These are phyloP conservation scores for Bugulina stolonifera DNA, from an alignment of 2,888 invertebrate genomes.

Conservation along the genomic window DNA sequence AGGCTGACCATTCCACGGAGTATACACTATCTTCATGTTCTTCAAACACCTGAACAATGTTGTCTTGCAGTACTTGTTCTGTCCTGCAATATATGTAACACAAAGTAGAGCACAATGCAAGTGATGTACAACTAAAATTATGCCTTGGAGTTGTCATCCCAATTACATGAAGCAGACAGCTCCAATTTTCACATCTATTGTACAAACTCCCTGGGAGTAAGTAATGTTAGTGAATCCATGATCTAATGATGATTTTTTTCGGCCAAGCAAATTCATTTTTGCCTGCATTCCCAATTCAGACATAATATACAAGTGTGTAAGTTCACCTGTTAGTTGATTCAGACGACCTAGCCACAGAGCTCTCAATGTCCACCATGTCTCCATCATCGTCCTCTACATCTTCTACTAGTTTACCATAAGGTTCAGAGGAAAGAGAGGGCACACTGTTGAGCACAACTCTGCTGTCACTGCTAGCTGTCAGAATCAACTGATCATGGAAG, in stretches of 20 bases:
- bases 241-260: no score
- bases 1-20: slow-evolving; percentile 91
- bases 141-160: no score
- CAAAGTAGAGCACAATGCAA: no score
- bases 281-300: no score
- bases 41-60: slow-evolving; percentile 83
- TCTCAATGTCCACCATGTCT: slow-evolving; percentile 34
- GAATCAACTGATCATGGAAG: slow-evolving; percentile 88
- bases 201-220: no score
- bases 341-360: background rate
- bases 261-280: no score
- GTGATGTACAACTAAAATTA: no score
- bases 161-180: no score
- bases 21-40: slow-evolving; percentile 98
- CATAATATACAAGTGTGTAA: background rate
- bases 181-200: no score
- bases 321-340: background rate
- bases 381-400: slow-evolving; percentile 46
- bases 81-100: background rate
- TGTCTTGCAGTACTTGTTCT: slow-evolving; percentile 23
- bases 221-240: no score
- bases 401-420: slow-evolving; percentile 59
- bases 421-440: slow-evolving; percentile 79
- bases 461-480: slow-evolving; percentile 91
- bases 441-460: slow-evolving; percentile 81